Base-by-base conservation (phyloP, 2,888 invertebrate genomes). In the Rutpela maculata region DNA sequence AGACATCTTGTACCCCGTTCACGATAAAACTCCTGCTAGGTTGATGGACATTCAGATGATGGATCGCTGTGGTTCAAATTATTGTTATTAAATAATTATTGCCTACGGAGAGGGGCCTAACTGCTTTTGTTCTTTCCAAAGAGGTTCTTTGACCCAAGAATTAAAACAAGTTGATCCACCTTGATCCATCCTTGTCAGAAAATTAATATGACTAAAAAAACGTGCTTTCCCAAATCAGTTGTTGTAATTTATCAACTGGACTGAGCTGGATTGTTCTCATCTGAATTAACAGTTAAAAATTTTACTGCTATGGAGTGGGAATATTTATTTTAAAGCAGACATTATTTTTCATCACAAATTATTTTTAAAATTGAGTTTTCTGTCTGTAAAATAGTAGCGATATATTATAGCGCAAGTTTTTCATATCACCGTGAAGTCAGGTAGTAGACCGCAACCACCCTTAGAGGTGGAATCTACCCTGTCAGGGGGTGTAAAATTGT, bases 21-120 rank as follows among this genome's bases (percentile, higher is more conserved):
- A 50, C 12, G 62, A 7, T 62, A 62, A 19, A 22, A 31, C n/a
- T 62, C 22, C 62, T 62, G 31, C 9, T 26, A 63, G 15, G 50
- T 50, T 50, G 50, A 50, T 50, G 12, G 50, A 7, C 50, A 50
- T 50, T 50, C n/a, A 0, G 50, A n/a, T 50, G 50, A n/a, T 50
- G 50, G 50, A 50, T 50, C 12, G 50, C 12, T 50, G 50, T 50
- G n/a, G 50, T 12, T 6, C n/a, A 50, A 50, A 50, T 50, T 50
- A 50, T 50, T 50, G 50, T 50, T 50, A 50, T 50, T 50, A 50
- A 50, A 50, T 50, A 50, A 50, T 50, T 50, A 50, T 50, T 50
- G 50, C n/a, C n/a, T 50, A n/a, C n/a, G 3, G n/a, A 50, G 50
- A 50, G 3, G n/a, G n/a, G 50, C 50, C 50, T 50, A 50, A 50